Base-by-base conservation (phyloP, 1,140 invertebrate species). In the Reticulitermes speratus region DNA sequence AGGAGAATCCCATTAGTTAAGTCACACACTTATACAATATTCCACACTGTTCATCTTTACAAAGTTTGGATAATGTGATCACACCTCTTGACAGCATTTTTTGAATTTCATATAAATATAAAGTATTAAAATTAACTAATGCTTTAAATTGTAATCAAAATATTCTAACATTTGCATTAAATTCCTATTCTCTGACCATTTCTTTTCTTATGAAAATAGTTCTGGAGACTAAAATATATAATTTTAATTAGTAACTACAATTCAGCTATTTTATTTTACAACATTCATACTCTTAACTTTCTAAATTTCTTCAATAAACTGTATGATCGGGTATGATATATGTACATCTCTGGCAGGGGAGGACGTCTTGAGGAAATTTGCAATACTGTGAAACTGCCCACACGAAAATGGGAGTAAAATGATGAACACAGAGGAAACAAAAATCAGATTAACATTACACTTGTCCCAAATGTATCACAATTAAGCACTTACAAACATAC, bases 191-290 rank as follows among this genome's bases (percentile, higher is more conserved):
- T 75, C n/a, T 75, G 65, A 8, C 25, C 25, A 30, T 75, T 75
- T n/a, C 16, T 75, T 52, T 44, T 9, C 23, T 84, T 84, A 84
- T 75, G 65, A 75, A 75, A 75, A 75, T 75, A 75, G n/a, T 75
- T 30, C 7, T 30, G 25, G n/a, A 75, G 25, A 75, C 65, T 75
- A 75, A 75, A 75, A 75, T 75, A 75, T 75, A 75, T 55, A 75
- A n/a, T 75, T 75, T 38, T 38, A 38, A 38, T 38, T 75, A 75
- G 16, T 75, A 30, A 30, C 65, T 75, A 75, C 14, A 75, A 16
- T 75, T 75, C n/a, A 75, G 7, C 65, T 75, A 8, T 75, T 75
- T n/a, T 75, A 69, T 65, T 55, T 11, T 2, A 55, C 5, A 5
- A 55, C 52, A 55, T 12, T 21, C 52, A 55, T 30, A 75, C 65